These are phyloP conservation scores for Fopius arisanus DNA, from an alignment of 1,140 invertebrate genomes.

Conservation along the genomic window DNA sequence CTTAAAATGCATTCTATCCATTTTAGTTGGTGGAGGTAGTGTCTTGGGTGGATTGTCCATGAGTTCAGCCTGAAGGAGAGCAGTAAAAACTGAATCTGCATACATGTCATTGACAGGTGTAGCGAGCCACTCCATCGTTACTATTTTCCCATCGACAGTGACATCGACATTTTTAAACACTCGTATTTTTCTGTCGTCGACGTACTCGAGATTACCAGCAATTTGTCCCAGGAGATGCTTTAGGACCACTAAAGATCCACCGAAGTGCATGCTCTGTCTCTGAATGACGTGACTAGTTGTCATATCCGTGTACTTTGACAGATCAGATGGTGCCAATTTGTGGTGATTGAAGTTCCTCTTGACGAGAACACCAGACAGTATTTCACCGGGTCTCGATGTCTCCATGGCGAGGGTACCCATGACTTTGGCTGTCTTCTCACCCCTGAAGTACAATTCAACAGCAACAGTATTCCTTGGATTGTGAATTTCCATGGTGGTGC, in stretches of 20 bases:
- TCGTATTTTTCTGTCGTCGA: conserved; percentile 79
- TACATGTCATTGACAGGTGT: conserved; percentile 98
- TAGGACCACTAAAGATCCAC: conserved; percentile 80
- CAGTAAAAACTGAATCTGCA: conserved; percentile 92
- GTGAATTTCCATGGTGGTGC: conserved; percentile 89
- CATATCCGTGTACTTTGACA: conserved; percentile 96
- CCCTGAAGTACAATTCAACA: conserved; percentile 92
- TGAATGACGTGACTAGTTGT: conserved; percentile 92
- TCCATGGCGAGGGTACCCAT: conserved; percentile 91
- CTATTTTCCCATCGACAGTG: conserved; percentile 82
- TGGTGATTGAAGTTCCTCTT: conserved; percentile 99
- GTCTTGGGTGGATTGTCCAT: conserved; percentile 70
- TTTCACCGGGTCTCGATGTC: conserved; percentile 78
- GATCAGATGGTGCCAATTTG: conserved; percentile 87
- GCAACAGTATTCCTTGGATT: conserved; percentile 96
- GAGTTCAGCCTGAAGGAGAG: conserved; percentile 79
- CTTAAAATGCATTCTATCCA: conserved; percentile 88
- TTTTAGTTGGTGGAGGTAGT: conserved; percentile 71
- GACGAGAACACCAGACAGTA: conserved; percentile 92
- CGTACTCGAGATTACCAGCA: conserved; percentile 79
- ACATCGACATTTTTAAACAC: conserved; percentile 84
- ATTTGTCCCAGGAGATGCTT: conserved; percentile 85
- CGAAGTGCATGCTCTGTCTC: conserved; percentile 87
- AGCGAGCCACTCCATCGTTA: conserved; percentile 92
- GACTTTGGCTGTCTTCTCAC: conserved; percentile 98